Base-by-base conservation (phyloP, 1,140 invertebrate species). In the Diorhabda carinulata region DNA sequence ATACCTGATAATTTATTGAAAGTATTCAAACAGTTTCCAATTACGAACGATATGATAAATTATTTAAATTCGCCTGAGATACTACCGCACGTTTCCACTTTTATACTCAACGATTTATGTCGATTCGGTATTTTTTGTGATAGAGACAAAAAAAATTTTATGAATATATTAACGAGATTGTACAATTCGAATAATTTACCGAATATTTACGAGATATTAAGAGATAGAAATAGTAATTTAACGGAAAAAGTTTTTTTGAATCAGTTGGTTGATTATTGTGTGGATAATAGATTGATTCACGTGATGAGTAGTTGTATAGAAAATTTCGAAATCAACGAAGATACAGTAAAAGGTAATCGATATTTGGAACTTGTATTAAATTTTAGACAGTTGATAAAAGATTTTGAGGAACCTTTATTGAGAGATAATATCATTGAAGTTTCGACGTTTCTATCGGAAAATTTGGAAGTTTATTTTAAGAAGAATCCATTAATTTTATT, bases 41-140 rank as follows among this genome's bases (percentile, higher is more conserved):
- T 90, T 60, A 84, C 82, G 4, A 67, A 84, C 43, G 81, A 87
- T 64, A 89, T 90, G 87, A 82, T 89, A 67, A 78, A 83, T 57
- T 62, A 67, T 43, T 25, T 79, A 44, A 58, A 57, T 6, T 9
- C 70, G 56, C 68, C 62, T 52, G 70, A 61, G 58, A 56, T 66
- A 62, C 67, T 59, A 40, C 10, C 8, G 43, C 64, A 67, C 43
- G 73, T 57, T 45, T 67, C 43, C 41, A 68, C 74, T 64, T 64
- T 61, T 41, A 58, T 78, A 41, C 70, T 77, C 72, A 84, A 86
- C 70, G 84, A 85, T 60, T 74, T 87, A 3, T 81, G 81, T 43
- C 83, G 81, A 61, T 86, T 83, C 75, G 86, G 86, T n/a, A 81
- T 85, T 64, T 83, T 87, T 62, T 77, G 82, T 70, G 76, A 83